phyloP scores from a whole-genome alignment of 2,888 invertebrate species.

The Caenorhabditis zanzibari region DNA sequence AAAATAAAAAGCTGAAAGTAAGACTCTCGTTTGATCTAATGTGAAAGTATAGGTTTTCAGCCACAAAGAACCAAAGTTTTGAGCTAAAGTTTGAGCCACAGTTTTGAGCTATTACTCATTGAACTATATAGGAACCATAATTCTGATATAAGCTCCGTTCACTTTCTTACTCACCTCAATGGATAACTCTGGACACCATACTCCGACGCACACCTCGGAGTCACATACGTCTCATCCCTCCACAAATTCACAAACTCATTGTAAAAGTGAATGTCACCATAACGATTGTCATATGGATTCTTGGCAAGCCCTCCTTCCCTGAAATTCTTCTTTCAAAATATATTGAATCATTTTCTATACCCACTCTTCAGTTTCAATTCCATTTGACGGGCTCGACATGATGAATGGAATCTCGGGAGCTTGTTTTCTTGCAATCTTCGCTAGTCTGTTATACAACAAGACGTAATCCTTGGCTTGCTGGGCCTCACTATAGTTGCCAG shows the following conservation, averaged over 20 bases:
- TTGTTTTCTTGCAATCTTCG: slow-evolving; percentile 10
- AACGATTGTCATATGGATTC: slow-evolving; percentile 90
- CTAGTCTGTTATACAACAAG: slow-evolving; percentile 87
- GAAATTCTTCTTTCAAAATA: slow-evolving; percentile 1
- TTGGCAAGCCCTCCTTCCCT: slow-evolving; percentile 88
- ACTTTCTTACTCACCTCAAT: slow-evolving; percentile 59
- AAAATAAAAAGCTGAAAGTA: no score
- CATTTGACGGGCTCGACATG: slow-evolving; percentile 95
- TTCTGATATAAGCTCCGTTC: no score
- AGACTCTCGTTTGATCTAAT: no score
- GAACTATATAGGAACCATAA: no score
- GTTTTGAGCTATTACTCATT: no score
- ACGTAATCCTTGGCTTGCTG: slow-evolving; percentile 78
- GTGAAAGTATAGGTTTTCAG: no score
- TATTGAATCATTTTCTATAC: not conserved
- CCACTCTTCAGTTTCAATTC: slow-evolving; percentile 85
- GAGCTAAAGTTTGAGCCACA: no score
- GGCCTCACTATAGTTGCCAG: slow-evolving; percentile 59
- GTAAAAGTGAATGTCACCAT: slow-evolving; percentile 94
- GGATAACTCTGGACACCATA: slow-evolving; percentile 96
- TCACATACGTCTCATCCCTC: slow-evolving; percentile 89
- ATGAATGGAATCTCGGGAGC: slow-evolving; percentile 84
- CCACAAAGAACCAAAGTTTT: no score
- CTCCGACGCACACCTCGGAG: slow-evolving; percentile 94
- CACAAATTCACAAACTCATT: slow-evolving; percentile 90